A percentile compares a stretch with the other conserved stretches of the same genome.
phyloP scores from a whole-genome alignment of 2,888 invertebrate species.

The Cylindroiulus punctatus region DNA sequence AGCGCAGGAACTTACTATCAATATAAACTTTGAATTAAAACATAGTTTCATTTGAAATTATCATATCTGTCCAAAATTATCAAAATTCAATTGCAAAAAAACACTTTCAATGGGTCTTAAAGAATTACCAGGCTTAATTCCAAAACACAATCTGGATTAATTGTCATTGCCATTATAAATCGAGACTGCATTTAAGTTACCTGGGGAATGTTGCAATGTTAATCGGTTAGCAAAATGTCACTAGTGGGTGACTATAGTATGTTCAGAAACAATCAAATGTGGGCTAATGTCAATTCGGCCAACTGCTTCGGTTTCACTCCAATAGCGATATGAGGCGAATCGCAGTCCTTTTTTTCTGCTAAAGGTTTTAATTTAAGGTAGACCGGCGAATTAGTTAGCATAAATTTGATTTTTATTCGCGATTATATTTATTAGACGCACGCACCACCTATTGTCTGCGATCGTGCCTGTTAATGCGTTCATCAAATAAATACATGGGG shows the following conservation, averaged over 20 bases:
- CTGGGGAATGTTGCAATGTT: too few species aligned
- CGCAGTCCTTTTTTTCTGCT: neutral
- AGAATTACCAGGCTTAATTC: too few species aligned
- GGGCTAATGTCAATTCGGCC: slow-evolving; percentile 37
- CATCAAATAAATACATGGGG: slow-evolving; percentile 32
- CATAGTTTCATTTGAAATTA: too few species aligned
- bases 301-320: slow-evolving; percentile 16
- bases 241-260: neutral
- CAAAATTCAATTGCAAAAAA: too few species aligned
- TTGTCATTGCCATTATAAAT: neutral
- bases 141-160: too few species aligned
- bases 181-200: too few species aligned
- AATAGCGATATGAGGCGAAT: slow-evolving; percentile 16
- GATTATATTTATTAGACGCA: neutral
- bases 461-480: neutral
- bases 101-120: too few species aligned
- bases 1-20: too few species aligned
- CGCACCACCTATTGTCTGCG: neutral
- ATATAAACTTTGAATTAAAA: too few species aligned
- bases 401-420: neutral
- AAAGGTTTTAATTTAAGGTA: neutral
- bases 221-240: too few species aligned
- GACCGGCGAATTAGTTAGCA: slow-evolving; percentile 22
- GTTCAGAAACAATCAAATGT: neutral
- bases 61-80: too few species aligned